Conservation (phyloP, 2,113 vertebrate genomes). For the Mola mola region DNA sequence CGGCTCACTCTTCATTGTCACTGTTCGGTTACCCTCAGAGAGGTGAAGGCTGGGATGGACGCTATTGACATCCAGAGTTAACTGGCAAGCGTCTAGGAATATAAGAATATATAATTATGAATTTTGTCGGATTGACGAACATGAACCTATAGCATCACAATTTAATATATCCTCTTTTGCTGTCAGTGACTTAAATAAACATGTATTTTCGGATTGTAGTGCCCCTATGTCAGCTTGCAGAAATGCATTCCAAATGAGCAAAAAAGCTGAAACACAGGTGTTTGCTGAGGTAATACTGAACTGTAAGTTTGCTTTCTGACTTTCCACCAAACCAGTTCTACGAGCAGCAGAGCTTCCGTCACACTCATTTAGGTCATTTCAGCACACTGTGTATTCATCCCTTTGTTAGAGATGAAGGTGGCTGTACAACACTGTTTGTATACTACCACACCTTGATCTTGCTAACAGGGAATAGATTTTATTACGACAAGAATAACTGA, state of each 20-base stretch:
- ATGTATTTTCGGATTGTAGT: background rate
- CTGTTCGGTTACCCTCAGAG: constrained; percentile 76
- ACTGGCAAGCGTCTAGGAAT: constrained; percentile 68
- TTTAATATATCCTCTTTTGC: background rate
- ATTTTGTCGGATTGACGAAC: background rate
- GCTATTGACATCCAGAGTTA: constrained; percentile 77
- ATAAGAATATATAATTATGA: background rate
- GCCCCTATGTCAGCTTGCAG: background rate
- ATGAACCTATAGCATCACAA: background rate
- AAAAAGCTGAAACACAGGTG: constrained; percentile 37
- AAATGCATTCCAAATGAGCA: background rate
- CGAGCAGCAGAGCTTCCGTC: constrained; percentile 23
- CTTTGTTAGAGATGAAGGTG: background rate
- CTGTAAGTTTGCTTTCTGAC: constrained; percentile 10
- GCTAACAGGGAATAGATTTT: background rate
- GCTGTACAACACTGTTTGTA: background rate
- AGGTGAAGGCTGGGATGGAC: constrained; percentile 76
- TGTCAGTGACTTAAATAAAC: background rate
- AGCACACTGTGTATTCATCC: background rate
- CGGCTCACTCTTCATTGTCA: constrained; percentile 71
- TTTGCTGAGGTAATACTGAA: constrained; percentile 48
- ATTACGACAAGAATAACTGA: background rate
- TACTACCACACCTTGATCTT: too few relatives aligned
- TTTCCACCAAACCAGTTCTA: constrained; percentile 65
- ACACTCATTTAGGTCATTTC: constrained; percentile 34